Base-by-base conservation (phyloP, 2,888 invertebrate genomes). In the Pogonocherus hispidulus region DNA sequence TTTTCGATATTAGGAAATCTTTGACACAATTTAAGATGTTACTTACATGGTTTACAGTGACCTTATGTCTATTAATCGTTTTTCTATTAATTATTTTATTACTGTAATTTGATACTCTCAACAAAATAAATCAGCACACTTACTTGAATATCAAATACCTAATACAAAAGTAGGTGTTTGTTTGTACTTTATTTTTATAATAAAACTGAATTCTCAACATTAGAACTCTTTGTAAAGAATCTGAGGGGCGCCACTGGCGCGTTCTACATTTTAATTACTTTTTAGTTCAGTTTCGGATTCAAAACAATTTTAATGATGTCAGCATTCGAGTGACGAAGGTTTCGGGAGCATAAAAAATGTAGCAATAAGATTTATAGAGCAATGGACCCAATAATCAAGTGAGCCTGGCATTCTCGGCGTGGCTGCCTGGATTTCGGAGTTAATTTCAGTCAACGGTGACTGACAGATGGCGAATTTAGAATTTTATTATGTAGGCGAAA, bases 311-410 rank as follows among this genome's bases (percentile, higher is more conserved):
- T 59, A 68, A 72, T 69, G 69, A 69, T 64, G 64, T 69, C 69
- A 59, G 56, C 56, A 60, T 62, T 55, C 56, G 69, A 73, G 72
- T 78, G 76, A 76, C 71, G 76, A 73, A 74, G 76, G 76, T 75
- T 72, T 68, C 56, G 69, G 68, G 69, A 67, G 56, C 68, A 67
- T 71, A 73, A 73, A 75, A 73, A 76, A 77, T 74, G 74, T 69
- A 75, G 74, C 75, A 75, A 75, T 72, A 77, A 79, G 79, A 78
- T 78, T 79, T 77, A 77, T 76, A 71, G 78, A 75, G 73, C 70
- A 69, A 72, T 70, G 76, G 75, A 75, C 77, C 73, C 76, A 74
- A 76, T 77, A 74, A 77, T 77, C 77, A 75, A 73, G 76, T 71
- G 70, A 72, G 71, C 63, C 63, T 63, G 74, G 74, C 75, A 74